These are phyloP conservation scores for Pangasianodon gigas DNA, from an alignment of 2,113 vertebrate genomes.

Conservation along the genomic window DNA sequence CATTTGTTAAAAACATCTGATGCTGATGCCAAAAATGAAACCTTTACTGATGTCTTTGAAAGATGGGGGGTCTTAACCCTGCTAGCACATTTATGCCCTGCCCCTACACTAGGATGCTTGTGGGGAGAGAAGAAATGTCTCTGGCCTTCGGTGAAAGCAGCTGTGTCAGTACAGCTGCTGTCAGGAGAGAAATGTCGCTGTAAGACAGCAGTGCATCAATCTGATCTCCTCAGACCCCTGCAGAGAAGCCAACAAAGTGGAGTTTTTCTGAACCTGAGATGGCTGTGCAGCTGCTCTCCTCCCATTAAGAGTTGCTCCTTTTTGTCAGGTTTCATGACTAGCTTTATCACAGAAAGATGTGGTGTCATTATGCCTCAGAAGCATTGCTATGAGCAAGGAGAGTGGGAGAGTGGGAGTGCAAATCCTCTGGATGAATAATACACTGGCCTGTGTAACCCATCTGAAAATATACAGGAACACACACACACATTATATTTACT, in stretches of 20 bases:
- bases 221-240: neutral
- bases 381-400: neutral
- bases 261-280: constrained; percentile 28
- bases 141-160: neutral
- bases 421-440: neutral
- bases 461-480: neutral
- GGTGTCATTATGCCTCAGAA: constrained; percentile 43
- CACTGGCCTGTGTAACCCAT: neutral
- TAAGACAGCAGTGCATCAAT: constrained; percentile 23
- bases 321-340: constrained; percentile 51
- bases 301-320: constrained; percentile 50
- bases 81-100: neutral
- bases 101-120: neutral
- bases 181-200: neutral
- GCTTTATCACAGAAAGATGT: constrained; percentile 49
- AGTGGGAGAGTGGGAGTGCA: neutral
- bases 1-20: neutral
- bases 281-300: constrained; percentile 45
- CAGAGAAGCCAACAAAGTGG: constrained; percentile 30
- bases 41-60: neutral
- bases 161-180: neutral
- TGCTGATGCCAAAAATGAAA: neutral
- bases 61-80: neutral
- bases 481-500: neutral
- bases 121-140: neutral